Base-by-base conservation (phyloP, 1,140 invertebrate species). In the Panagrolaimus sp. region DNA sequence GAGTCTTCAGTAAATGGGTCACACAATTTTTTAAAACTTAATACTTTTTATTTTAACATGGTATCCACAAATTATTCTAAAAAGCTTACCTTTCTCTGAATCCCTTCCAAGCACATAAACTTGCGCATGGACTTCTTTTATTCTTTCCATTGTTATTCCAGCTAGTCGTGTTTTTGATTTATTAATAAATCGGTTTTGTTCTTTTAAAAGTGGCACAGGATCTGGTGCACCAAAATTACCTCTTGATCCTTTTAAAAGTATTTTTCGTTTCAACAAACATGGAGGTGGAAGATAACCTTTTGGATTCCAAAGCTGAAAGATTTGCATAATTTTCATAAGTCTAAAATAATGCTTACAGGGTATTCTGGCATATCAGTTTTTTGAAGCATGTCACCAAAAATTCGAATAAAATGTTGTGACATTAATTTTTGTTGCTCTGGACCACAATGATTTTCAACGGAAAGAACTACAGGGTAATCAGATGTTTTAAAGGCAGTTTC, bases 381-480 rank as follows among this genome's bases (percentile, higher is more conserved):
- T 63, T 72, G 72, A 5, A 75, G 44, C 38, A 31, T 16, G 85
- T 85, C 85, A 14, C 93, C 92, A 85, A 98, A 96, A 8, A 94
- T 89, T 82, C 96, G 92, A 77, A 86, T 83, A 84, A 97, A 90
- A 5, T 89, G 88, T 68, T 87, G 87, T 0, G 94, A 93, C 94
- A 98, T 97, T 82, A 91, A 91, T 65, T 92, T 87, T 84, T 98
- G 95, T 80, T 97, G 94, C 5, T 90, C 89, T 61, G 97, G 83
- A 0, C 91, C 90, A 83, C 94, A 98, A 83, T 98, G 96, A 82
- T 98, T 94, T 86, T 98, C 95, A 68, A 98, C 94, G 0, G 93
- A 96, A 25, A 98, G 84, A 75, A 98, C 96, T 0, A 98, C 88
- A 14, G 95, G 95, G 86, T 91, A 96, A 9, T 75, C 69, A 16